These are phyloP conservation scores for Chaenogobius annularis DNA, from an alignment of 2,113 vertebrate species.

Conservation along the genomic window DNA sequence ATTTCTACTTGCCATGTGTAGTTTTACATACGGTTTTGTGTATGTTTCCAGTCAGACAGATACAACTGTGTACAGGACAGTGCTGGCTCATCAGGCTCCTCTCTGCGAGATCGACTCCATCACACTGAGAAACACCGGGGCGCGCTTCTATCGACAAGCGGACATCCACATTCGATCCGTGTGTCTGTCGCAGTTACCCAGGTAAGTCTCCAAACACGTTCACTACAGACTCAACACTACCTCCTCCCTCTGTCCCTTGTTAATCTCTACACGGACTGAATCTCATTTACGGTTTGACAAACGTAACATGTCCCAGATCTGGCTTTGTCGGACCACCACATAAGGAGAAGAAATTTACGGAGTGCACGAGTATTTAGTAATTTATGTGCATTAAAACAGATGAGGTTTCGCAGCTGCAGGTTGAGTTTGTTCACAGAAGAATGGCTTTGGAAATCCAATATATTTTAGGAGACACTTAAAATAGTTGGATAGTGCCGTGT, in stretches of 20 bases:
- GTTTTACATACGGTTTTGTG: too few species aligned
- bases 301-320: slow-evolving; percentile 1
- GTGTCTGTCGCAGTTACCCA: slow-evolving; percentile 70
- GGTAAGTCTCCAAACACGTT: slow-evolving; percentile 46
- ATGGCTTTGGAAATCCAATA: background rate
- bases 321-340: slow-evolving; percentile 11
- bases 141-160: slow-evolving; percentile 68
- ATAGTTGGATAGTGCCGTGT: background rate
- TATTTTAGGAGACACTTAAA: background rate
- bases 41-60: slow-evolving; percentile 55
- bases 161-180: slow-evolving; percentile 72
- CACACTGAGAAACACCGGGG: slow-evolving; percentile 70
- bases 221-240: background rate
- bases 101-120: slow-evolving; percentile 73
- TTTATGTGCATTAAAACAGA: background rate
- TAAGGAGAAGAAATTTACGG: slow-evolving; percentile 1
- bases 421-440: background rate
- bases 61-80: slow-evolving; percentile 49
- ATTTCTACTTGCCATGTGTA: too few species aligned
- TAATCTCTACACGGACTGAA: background rate
- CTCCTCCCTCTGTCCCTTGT: background rate
- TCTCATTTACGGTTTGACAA: slow-evolving; percentile 9
- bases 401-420: slow-evolving; percentile 4
- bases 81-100: slow-evolving; percentile 54
- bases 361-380: background rate